Percentiles rank a stretch among this genome's conserved stretches.
phyloP scores from a whole-genome alignment of 2,797 vertebrate genomes.

The Lepilemur ruficaudatus region DNA sequence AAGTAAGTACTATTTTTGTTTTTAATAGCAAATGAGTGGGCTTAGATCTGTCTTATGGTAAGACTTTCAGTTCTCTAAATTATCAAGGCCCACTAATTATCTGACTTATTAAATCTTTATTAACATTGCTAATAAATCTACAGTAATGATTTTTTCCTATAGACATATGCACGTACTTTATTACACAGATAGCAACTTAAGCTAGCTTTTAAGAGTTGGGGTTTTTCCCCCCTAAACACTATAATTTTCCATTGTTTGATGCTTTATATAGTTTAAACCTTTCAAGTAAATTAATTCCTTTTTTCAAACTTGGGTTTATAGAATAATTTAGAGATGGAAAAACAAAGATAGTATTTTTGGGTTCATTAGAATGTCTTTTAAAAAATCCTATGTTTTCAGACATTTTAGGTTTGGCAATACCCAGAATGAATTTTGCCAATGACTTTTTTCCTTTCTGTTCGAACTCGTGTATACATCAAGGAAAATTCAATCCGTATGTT shows the following conservation, averaged over 20 bases:
- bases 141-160: neutral
- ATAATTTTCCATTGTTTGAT: conserved; percentile 56
- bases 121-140: neutral
- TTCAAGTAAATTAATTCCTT: conserved; percentile 59
- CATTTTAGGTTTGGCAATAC: conserved; percentile 66
- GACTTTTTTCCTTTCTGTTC: conserved; percentile 60
- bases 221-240: neutral
- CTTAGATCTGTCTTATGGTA: neutral
- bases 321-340: conserved; percentile 66
- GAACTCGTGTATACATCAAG: conserved; percentile 63
- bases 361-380: conserved; percentile 61
- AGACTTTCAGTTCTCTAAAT: neutral
- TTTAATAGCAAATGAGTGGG: neutral
- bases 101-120: neutral
- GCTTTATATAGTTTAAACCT: conserved; percentile 54
- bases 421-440: conserved; percentile 64
- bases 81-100: neutral
- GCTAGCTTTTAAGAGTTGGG: neutral
- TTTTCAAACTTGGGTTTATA: conserved; percentile 57
- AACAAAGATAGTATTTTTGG: conserved; percentile 47
- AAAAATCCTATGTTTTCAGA: conserved; percentile 52
- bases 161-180: neutral
- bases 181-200: conserved; percentile 32
- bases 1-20: neutral
- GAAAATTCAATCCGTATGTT: conserved; percentile 76